Evolutionary conservation across 2,888 invertebrate genomes (phyloP).

Genomic region (Dichetophora obliterata): DNA sequence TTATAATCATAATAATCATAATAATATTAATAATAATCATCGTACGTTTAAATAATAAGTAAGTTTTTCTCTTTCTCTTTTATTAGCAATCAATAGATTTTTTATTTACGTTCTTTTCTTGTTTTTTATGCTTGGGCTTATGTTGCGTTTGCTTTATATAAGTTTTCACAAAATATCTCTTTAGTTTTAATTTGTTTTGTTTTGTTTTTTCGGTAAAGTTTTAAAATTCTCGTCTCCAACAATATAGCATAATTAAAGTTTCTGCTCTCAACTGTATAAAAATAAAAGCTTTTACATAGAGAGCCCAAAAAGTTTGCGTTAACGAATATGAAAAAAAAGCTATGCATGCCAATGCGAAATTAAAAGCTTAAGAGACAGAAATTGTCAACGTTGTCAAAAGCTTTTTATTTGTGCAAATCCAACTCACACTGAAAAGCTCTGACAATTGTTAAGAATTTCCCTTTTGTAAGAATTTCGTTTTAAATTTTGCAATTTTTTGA

Average conservation of each 20-base stretch:
- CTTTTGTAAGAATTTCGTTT: neutral
- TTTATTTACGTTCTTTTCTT: neutral
- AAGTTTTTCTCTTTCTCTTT: conserved; percentile 7
- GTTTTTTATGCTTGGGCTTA: neutral
- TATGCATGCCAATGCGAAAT: neutral
- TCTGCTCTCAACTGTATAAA: neutral
- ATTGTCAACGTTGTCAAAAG: conserved; percentile 32
- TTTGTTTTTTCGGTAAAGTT: neutral
- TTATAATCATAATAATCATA: too few relatives aligned
- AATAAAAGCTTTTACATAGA: neutral
- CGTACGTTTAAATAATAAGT: conserved; percentile 25
- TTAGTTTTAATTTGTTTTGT: neutral
- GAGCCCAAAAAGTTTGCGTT: neutral
- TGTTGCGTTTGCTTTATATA: too few relatives aligned
- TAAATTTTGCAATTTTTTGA: too few relatives aligned
- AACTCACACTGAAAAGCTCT: neutral
- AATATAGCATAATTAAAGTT: neutral
- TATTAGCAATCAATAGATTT: neutral
- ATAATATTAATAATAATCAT: conserved; percentile 21
- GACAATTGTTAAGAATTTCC: conserved; percentile 28
- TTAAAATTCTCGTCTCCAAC: neutral
- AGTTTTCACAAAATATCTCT: neutral
- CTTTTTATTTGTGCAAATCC: neutral
- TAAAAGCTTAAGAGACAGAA: neutral
- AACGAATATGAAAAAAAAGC: neutral